phyloP scores from a whole-genome alignment of 37 sponge, comb jelly and placozoan genomes.

The Haliclona indistincta region DNA sequence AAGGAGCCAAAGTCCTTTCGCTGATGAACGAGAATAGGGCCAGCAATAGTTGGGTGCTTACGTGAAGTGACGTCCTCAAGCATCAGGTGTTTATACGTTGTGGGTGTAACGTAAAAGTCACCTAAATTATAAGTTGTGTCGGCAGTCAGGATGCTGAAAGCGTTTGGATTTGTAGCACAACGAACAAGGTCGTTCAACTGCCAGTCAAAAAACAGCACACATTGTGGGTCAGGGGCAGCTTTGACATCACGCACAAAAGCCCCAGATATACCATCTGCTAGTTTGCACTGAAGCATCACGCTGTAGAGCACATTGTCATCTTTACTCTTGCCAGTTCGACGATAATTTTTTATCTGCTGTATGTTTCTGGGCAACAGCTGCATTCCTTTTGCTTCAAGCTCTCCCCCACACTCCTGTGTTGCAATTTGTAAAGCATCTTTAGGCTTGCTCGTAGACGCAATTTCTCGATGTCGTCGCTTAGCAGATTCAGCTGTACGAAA shows the following conservation, averaged over 20 bases:
- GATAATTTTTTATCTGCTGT: neutral
- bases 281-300: conserved; percentile 27
- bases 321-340: neutral
- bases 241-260: neutral
- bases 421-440: conserved; percentile 25
- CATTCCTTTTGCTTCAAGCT: conserved; percentile 15
- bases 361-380: conserved; percentile 5
- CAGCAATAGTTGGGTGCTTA: conserved; percentile 3
- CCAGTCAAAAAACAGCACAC: conserved; percentile 10
- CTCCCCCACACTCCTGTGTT: conserved; percentile 31
- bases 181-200: neutral
- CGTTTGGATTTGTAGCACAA: neutral
- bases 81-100: conserved; percentile 4
- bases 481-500: conserved; percentile 12
- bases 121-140: conserved; percentile 30
- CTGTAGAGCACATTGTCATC: too few species aligned
- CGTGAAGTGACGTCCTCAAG: conserved; percentile 2
- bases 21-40: conserved; percentile 11
- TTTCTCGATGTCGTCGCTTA: neutral
- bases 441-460: conserved; percentile 9
- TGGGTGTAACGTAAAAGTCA: conserved; percentile 2
- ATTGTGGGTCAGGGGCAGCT: conserved; percentile 14
- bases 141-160: neutral
- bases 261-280: conserved; percentile 7
- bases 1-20: conserved; percentile 23